phyloP scores from a whole-genome alignment of 2,113 vertebrate genomes.

The Halichoeres trimaculatus region DNA sequence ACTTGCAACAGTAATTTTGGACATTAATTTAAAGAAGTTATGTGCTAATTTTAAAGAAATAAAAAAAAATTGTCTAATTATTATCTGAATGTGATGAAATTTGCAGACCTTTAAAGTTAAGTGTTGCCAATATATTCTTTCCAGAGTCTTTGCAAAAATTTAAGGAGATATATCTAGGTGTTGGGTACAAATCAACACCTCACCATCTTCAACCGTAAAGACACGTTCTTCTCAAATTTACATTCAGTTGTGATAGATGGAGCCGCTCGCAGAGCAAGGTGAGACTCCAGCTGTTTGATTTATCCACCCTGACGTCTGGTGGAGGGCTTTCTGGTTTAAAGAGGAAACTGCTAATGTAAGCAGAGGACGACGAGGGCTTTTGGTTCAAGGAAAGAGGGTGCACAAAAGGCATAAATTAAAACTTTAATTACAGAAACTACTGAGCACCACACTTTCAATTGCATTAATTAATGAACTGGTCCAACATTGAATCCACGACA shows the following conservation, averaged over 20 bases:
- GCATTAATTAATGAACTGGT: background rate
- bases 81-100: no score
- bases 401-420: background rate
- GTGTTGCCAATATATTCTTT: no score
- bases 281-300: background rate
- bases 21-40: no score
- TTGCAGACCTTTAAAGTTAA: no score
- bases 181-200: no score
- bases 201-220: no score
- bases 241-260: background rate
- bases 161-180: no score
- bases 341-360: background rate
- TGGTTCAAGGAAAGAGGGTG: background rate
- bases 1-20: no score
- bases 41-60: no score
- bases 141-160: no score
- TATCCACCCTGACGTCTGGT: background rate
- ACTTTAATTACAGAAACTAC: background rate
- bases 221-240: background rate
- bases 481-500: background rate
- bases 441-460: background rate
- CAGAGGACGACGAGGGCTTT: background rate
- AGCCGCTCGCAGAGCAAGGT: background rate
- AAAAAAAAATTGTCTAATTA: no score
- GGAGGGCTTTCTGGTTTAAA: background rate